phyloP scores from a whole-genome alignment of 2,888 invertebrate species.

The Emmelina monodactyla region DNA sequence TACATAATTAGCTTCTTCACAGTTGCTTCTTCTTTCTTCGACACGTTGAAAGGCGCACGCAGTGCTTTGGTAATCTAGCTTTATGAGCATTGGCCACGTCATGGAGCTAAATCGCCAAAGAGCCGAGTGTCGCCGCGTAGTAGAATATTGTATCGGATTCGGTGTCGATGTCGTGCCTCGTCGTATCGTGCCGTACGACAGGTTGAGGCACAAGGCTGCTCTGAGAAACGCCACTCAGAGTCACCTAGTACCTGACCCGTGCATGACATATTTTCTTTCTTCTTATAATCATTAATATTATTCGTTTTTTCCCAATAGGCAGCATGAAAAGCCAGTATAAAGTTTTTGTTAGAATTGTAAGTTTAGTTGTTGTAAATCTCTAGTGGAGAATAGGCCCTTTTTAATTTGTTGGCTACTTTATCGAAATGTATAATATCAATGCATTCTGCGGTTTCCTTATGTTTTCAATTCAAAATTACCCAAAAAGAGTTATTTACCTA shows the following conservation, averaged over 20 bases:
- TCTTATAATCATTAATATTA: too few species aligned
- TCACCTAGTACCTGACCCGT: constrained; percentile 85
- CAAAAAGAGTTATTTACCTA: too few species aligned
- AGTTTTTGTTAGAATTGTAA: too few species aligned
- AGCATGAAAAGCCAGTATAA: too few species aligned
- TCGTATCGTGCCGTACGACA: constrained; percentile 12
- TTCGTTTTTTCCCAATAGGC: too few species aligned
- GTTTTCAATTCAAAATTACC: too few species aligned
- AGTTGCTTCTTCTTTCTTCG: constrained; percentile 7
- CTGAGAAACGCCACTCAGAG: constrained; percentile 74
- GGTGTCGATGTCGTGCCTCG: constrained; percentile 3
- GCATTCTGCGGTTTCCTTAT: too few species aligned
- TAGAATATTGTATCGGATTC: constrained; percentile 7
- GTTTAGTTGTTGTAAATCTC: too few species aligned
- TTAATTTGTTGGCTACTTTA: too few species aligned
- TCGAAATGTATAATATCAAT: too few species aligned
- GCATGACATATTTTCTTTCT: too few species aligned
- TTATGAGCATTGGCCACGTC: constrained; percentile 81
- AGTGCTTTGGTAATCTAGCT: constrained; percentile 96
- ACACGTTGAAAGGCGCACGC: constrained; percentile 29
- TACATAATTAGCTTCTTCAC: background rate
- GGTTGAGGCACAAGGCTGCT: constrained; percentile 61
- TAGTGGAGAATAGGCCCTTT: too few species aligned
- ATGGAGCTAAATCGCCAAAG: constrained; percentile 93
- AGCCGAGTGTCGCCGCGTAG: constrained; percentile 54